Base-by-base conservation (phyloP, 2,888 invertebrate species). In the Yponomeuta sedellus region DNA sequence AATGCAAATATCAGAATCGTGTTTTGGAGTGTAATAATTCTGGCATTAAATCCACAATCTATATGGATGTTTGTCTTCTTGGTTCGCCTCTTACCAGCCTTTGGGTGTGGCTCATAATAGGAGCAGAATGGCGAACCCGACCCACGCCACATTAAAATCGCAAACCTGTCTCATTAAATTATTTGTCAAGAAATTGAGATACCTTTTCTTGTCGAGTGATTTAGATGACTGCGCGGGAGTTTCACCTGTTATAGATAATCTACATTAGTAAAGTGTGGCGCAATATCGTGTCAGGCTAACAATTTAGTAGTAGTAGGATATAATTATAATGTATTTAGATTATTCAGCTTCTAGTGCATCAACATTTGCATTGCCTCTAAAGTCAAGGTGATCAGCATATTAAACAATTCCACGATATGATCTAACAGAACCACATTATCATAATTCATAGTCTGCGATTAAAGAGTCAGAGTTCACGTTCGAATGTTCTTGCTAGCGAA, bases 81-180 rank as follows among this genome's bases (percentile, higher is more conserved):
- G 74, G 72, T 34, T 34, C 34, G 74, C 44, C 44, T 52, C 44
- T 52, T 52, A 52, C 44, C 71, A 77, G 81, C 74, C 71, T 70
- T 73, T 76, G 81, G 85, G 86, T 77, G 85, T 78, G 83, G 82
- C 75, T 67, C 68, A 69, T 68, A 72, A 76, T 75, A 71, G 74
- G 71, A 71, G 73, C 77, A 78, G 79, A 82, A 81, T 81, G 78
- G 74, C 76, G 71, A 69, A 16, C 70, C 69, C 81, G 68, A 72
- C 86, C 87, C 80, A 88, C 88, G 84, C 86, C 73, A 88, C 88
- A 83, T 86, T 73, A 68, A 71, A 56, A 64, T 72, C 73, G 71
- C 70, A 70, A 71, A 78, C 79, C 78, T 71, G 77, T 82, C 78
- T 77, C 79, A 80, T 81, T 82, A 80, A 83, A 79, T 79, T 79